Conservation (phyloP, 92 coral and sea anemone genomes). For the Anthopleura xanthogrammica region DNA sequence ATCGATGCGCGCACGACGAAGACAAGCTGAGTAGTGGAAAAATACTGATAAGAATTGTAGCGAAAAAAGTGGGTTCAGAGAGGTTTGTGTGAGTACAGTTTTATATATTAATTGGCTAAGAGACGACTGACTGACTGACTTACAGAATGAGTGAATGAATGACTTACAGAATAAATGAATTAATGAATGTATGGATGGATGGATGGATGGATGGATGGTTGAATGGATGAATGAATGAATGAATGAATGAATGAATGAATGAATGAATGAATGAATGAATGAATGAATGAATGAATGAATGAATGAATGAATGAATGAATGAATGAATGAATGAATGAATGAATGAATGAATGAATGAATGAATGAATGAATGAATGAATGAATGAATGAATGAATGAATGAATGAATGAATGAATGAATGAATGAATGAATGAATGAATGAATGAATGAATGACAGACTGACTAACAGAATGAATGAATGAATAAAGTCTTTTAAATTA, state of each 20-base stretch:
- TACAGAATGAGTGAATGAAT: neutral
- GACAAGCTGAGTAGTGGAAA: no score
- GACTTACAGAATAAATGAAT: no score
- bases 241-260: neutral
- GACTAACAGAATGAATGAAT: neutral
- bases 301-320: no score
- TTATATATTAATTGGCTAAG: neutral
- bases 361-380: neutral
- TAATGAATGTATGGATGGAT: no score
- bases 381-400: neutral
- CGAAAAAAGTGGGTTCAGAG: no score
- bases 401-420: neutral
- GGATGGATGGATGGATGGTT: no score
- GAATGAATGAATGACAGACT: neutral
- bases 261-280: neutral
- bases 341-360: no score
- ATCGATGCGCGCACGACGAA: no score
- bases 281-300: no score
- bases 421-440: neutral
- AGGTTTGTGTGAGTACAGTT: no score
- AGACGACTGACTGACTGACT: neutral
- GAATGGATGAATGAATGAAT: neutral
- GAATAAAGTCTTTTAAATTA: neutral
- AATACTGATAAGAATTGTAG: no score
- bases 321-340: no score